These are phyloP conservation scores for Papilio gigon DNA, from an alignment of 2,888 invertebrate genomes.

Conservation along the genomic window DNA sequence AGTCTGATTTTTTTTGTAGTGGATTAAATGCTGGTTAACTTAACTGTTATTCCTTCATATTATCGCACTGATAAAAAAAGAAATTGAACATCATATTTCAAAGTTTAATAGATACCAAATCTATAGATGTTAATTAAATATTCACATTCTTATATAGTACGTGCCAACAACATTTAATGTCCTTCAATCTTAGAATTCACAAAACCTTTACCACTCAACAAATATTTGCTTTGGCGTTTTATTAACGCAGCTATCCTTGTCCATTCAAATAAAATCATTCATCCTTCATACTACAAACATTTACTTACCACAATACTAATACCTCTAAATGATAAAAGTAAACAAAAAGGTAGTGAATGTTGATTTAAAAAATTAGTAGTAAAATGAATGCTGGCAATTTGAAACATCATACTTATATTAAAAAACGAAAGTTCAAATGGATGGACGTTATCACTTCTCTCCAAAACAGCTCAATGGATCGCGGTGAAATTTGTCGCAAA, in stretches of 20 bases:
- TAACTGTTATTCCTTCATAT: too few species aligned
- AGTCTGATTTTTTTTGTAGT: too few species aligned
- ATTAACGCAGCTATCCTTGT: slow-evolving; percentile 16
- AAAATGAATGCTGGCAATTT: background rate
- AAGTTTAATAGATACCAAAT: too few species aligned
- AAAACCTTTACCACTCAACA: slow-evolving; percentile 15
- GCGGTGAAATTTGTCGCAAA: too few species aligned
- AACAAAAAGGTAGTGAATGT: background rate
- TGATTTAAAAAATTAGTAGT: background rate
- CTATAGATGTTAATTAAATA: background rate
- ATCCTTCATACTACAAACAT: slow-evolving; percentile 19
- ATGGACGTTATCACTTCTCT: too few species aligned
- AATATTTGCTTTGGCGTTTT: slow-evolving; percentile 4
- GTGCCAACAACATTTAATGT: slow-evolving; percentile 8
- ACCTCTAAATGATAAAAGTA: background rate
- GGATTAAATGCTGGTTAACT: too few species aligned
- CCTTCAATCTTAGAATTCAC: slow-evolving; percentile 7
- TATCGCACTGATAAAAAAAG: too few species aligned
- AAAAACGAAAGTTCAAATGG: too few species aligned
- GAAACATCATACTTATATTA: too few species aligned
- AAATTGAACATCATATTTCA: too few species aligned
- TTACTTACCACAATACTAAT: background rate
- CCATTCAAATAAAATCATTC: slow-evolving; percentile 8
- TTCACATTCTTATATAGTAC: background rate
- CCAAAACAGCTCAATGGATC: too few species aligned